A percentile compares a stretch with the other conserved stretches of the same genome.
Evolutionary conservation across 2,888 invertebrate species (phyloP).

Genomic region (Drosophila kanekoi): DNA sequence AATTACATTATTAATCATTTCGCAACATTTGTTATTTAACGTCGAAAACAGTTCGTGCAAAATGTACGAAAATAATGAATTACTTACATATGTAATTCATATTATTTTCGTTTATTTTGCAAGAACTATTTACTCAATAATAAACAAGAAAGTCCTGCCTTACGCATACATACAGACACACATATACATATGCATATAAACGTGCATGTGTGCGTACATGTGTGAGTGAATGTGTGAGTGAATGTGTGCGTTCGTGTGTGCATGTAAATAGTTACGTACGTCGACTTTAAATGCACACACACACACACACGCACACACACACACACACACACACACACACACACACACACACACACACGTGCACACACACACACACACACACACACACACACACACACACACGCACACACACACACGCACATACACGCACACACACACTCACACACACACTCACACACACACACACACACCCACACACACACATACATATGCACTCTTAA

Average conservation of each 20-base stretch:
- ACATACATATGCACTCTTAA: neutral
- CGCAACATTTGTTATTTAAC: constrained; percentile 43
- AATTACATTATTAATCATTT: constrained; percentile 50
- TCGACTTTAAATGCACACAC: neutral
- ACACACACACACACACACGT: neutral
- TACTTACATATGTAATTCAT: constrained; percentile 27
- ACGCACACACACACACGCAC: neutral
- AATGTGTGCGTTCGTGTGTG: constrained; percentile 1
- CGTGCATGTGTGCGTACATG: neutral
- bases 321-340: neutral
- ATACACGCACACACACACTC: neutral
- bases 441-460: neutral
- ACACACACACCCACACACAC: too few relatives aligned
- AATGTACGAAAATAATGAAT: constrained; percentile 51
- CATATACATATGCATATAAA: neutral
- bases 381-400: neutral
- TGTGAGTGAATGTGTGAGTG: too few relatives aligned
- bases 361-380: neutral
- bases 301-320: neutral
- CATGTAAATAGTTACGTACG: too few relatives aligned
- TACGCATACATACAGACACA: neutral
- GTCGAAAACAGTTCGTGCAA: constrained; percentile 42
- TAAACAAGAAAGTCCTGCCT: constrained; percentile 8
- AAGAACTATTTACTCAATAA: neutral
- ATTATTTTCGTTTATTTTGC: neutral